phyloP scores from a whole-genome alignment of 2,888 invertebrate species.

The Scaptomyza polygonia region DNA sequence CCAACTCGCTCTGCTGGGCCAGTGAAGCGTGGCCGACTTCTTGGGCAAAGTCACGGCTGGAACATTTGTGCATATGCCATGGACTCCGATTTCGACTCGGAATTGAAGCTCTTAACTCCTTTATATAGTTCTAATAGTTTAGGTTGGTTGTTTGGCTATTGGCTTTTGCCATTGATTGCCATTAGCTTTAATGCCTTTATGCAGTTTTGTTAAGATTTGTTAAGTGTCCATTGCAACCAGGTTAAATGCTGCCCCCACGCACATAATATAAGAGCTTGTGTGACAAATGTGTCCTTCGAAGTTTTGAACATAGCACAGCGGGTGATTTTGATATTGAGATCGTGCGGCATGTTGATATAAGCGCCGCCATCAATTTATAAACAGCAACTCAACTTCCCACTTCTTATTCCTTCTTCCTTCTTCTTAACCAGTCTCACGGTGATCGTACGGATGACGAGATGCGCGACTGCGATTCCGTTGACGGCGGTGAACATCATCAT shows the following conservation, averaged over 20 bases:
- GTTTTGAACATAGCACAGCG: slow-evolving; percentile 59
- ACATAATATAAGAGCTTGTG: neutral
- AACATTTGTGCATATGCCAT: slow-evolving; percentile 50
- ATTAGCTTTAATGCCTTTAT: slow-evolving; percentile 43
- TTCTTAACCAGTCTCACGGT: slow-evolving; percentile 82
- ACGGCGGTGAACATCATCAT: slow-evolving; percentile 82
- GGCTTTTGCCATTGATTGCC: slow-evolving; percentile 57
- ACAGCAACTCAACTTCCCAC: neutral
- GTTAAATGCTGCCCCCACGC: slow-evolving; percentile 69
- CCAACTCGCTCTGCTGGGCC: slow-evolving; percentile 18
- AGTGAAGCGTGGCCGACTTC: slow-evolving; percentile 69
- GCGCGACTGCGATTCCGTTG: slow-evolving; percentile 84
- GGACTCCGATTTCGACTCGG: slow-evolving; percentile 8
- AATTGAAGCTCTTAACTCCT: neutral
- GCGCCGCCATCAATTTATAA: slow-evolving; percentile 65
- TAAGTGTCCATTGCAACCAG: slow-evolving; percentile 40
- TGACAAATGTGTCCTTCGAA: slow-evolving; percentile 56
- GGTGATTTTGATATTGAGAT: slow-evolving; percentile 24
- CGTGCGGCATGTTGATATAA: slow-evolving; percentile 62
- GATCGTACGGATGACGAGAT: slow-evolving; percentile 84
- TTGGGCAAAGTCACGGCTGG: slow-evolving; percentile 71
- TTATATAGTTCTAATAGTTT: neutral
- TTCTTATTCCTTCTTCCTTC: neutral
- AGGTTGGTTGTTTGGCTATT: neutral
- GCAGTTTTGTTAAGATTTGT: too few species aligned